Base-by-base conservation (phyloP, 2,888 invertebrate genomes). In the Blastobasis lacticolella region DNA sequence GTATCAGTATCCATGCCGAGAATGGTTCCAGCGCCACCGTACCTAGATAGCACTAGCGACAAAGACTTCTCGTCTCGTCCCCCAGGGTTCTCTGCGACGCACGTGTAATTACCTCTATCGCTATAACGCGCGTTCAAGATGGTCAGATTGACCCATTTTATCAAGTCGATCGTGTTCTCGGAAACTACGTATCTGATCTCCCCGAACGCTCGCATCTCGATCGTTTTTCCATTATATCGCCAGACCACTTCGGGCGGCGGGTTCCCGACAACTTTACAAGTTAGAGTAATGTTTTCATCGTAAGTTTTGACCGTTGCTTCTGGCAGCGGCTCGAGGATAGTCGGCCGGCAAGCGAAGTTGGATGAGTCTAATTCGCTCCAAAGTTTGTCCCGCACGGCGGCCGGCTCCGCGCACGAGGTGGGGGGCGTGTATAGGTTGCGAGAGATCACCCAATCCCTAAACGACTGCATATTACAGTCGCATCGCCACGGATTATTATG, bases 401-500 rank as follows among this genome's bases (percentile, higher is more conserved):
- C 67, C 0, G 97, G 97, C 55, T 92, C 91, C 1, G 90, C 88
- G 70, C 95, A 95, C 47, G 92, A 90, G 0, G 95, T 95, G 3
- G 94, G 92, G 6, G 92, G 89, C 8, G 94, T 93, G 67, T 95
- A 94, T 51, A 96, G 86, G 54, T 94, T 94, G 58, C 90, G 90
- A 59, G 90, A 89, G 51, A 94, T 90, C 54, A 92, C 91, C 91
- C 94, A 95, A 67, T 94, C 92, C 43, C 95, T 90, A 63, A 97
- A 94, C 49, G 91, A 89, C 69, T 94, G 92, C 58, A 97, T 82
- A 62, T 93, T 91, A 74, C 97, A 97, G 67, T 97, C 95, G 75
- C 97, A 97, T 54, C 93, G 90, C 97, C 97, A 97, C 0, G 94
- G 94, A 75, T 97, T 97, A 60, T 93, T 92, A 64, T 92, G 92